Evolutionary conservation across 2,797 vertebrate species (phyloP).

Genomic region (Heterohyrax brucei): DNA sequence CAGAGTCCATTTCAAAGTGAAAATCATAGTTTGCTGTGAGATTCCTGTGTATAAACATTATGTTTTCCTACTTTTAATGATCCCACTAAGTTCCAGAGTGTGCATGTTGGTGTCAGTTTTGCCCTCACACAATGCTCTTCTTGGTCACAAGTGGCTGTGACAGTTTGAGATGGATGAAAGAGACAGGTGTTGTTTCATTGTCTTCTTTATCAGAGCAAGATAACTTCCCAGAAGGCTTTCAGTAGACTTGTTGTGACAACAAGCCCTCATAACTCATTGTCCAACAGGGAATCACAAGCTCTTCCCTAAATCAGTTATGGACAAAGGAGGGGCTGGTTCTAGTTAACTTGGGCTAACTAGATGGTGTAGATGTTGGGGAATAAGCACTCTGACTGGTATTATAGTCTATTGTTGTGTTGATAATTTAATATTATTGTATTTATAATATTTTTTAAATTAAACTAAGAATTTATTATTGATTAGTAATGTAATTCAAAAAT

Average conservation of each 20-base stretch:
- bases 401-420: neutral
- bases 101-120: too few relatives aligned
- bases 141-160: neutral
- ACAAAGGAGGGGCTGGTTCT: neutral
- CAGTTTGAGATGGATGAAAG: neutral
- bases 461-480: neutral
- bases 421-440: neutral
- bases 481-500: constrained; percentile 28
- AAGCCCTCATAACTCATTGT: neutral
- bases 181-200: neutral
- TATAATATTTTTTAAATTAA: constrained; percentile 32
- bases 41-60: too few relatives aligned
- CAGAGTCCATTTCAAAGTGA: too few relatives aligned
- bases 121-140: too few relatives aligned
- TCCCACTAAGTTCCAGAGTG: too few relatives aligned
- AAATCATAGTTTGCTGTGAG: too few relatives aligned
- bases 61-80: too few relatives aligned
- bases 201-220: neutral
- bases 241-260: neutral
- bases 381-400: neutral
- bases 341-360: neutral
- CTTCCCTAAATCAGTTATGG: neutral
- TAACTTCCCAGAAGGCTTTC: neutral
- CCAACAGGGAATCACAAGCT: neutral
- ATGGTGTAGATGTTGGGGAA: neutral